These are phyloP conservation scores for Biston stratarius DNA, from an alignment of 2,888 invertebrate genomes.

Conservation along the genomic window DNA sequence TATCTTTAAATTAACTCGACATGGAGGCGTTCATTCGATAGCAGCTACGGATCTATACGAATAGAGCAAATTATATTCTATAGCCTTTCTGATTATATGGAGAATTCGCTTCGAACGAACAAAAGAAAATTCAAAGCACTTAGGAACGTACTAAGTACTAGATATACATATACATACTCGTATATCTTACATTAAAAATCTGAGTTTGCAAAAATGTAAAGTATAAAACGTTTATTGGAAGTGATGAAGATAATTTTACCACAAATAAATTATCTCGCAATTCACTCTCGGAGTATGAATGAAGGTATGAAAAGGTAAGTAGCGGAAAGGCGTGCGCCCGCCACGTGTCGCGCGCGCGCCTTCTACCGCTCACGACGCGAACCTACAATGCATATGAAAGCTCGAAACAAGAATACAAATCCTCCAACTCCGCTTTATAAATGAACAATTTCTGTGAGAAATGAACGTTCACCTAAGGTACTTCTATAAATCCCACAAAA, in stretches of 20 bases:
- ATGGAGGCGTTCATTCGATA: constrained; percentile 9
- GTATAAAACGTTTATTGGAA: constrained; percentile 5
- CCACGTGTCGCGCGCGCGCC: constrained; percentile 55
- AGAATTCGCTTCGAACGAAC: constrained; percentile 8
- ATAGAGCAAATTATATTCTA: too few relatives aligned
- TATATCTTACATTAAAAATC: constrained; percentile 6
- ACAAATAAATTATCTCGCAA: constrained; percentile 22
- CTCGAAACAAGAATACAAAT: constrained; percentile 6
- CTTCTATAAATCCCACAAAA: constrained; percentile 31
- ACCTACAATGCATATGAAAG: constrained; percentile 19
- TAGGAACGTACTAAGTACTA: too few relatives aligned
- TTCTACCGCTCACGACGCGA: constrained; percentile 51
- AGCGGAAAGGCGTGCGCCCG: constrained; percentile 53
- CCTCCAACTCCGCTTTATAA: constrained; percentile 5
- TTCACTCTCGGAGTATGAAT: constrained; percentile 15
- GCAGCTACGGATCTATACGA: neutral
- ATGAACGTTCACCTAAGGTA: constrained; percentile 14
- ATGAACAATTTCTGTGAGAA: constrained; percentile 17
- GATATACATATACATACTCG: too few relatives aligned
- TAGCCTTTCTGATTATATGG: constrained; percentile 15
- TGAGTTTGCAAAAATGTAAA: constrained; percentile 7
- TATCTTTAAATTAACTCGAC: constrained; percentile 55
- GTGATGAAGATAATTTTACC: constrained; percentile 14
- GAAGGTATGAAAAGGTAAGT: constrained; percentile 53
- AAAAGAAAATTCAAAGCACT: constrained; percentile 4